phyloP scores from a whole-genome alignment of 2,888 invertebrate genomes.

The Aethes cnicana region DNA sequence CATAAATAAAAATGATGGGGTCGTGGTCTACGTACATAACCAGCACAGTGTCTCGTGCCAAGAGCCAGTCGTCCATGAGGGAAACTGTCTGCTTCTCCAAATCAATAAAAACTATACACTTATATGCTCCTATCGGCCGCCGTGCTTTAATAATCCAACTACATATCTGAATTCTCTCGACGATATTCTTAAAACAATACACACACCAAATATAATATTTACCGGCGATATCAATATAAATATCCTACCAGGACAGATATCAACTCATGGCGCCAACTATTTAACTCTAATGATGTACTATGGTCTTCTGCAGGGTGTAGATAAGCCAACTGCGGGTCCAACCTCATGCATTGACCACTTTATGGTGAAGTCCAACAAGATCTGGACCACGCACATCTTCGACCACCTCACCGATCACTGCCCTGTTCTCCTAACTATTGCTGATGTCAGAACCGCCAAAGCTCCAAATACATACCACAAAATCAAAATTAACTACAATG shows the following conservation, averaged over 20 bases:
- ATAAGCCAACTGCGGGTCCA: background rate
- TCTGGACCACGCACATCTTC: background rate
- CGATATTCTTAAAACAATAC: background rate
- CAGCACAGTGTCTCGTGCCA: too few relatives aligned
- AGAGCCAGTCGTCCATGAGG: slow-evolving; percentile 13
- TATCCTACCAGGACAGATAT: background rate
- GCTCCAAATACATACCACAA: background rate
- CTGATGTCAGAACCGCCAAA: background rate
- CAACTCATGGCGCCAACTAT: background rate
- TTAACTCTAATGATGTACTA: background rate
- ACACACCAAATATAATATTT: background rate
- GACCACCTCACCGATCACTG: slow-evolving; percentile 1
- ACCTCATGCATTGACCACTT: slow-evolving; percentile 2
- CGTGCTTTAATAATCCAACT: background rate
- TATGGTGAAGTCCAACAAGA: background rate
- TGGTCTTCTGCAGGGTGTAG: background rate
- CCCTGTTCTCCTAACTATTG: background rate
- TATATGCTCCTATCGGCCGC: background rate
- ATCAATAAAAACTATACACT: background rate
- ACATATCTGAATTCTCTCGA: background rate
- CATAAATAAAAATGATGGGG: too few relatives aligned
- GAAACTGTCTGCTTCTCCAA: slow-evolving; percentile 10
- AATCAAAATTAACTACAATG: too few relatives aligned
- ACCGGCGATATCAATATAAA: background rate
- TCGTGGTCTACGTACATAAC: too few relatives aligned